Conservation (phyloP, 2,888 invertebrate species). For the Panorpa germanica region DNA sequence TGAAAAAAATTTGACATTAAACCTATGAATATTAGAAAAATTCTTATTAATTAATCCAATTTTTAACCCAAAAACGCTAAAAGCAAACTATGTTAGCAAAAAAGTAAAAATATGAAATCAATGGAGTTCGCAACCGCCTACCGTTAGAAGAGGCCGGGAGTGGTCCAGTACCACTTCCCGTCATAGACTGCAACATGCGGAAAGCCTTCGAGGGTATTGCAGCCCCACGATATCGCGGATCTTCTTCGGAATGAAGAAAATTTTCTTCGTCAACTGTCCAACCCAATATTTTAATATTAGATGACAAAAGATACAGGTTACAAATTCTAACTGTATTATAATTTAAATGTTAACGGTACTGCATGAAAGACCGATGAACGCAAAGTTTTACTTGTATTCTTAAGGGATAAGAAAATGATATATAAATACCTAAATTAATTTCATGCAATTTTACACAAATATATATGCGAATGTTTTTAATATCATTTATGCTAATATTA, state of each 20-base stretch:
- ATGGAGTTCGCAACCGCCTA: conserved; percentile 14
- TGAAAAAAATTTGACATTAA: too few species aligned
- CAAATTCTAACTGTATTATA: too few species aligned
- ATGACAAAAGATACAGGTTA: not conserved
- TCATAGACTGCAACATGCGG: conserved; percentile 44
- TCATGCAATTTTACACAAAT: conserved; percentile 4
- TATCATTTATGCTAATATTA: not conserved
- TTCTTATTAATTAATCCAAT: too few species aligned
- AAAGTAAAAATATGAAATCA: conserved; percentile 4
- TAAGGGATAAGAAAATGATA: not conserved
- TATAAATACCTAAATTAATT: conserved; percentile 3
- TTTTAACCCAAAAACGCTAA: too few species aligned
- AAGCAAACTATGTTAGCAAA: not conserved
- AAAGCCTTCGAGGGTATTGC: conserved; percentile 51
- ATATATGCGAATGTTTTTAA: too few species aligned
- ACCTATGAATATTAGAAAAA: too few species aligned
- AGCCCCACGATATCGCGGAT: conserved; percentile 39
- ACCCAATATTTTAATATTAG: conserved; percentile 9
- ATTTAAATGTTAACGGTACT: too few species aligned
- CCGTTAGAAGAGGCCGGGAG: conserved; percentile 17
- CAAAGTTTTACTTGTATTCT: too few species aligned
- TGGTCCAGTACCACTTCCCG: conserved; percentile 25
- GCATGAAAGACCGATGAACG: too few species aligned
- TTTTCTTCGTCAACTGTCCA: conserved; percentile 29
- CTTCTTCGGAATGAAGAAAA: conserved; percentile 33